Evolutionary conservation across 2,888 invertebrate species (phyloP), one percentile per base, ranked within the genome.

Genomic region (Coleophora deauratella): DNA sequence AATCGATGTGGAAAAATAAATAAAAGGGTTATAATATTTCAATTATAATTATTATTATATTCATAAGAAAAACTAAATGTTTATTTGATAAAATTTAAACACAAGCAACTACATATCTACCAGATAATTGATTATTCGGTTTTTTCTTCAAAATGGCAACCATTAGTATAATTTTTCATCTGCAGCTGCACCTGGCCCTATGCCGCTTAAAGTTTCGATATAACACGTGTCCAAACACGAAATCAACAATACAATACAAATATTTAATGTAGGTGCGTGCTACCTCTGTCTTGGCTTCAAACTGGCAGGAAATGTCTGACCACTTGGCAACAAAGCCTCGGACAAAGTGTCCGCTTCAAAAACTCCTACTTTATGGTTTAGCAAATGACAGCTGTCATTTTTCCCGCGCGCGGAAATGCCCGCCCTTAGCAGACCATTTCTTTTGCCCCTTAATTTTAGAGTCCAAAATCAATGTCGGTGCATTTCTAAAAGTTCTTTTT

Each of bases 341-440:
- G 45, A 39, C 50, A 46, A 39, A 33, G 45, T 46, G 45, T 41
- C 43, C 43, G 43, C 46, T 46, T 43, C 45, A 47, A 52, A 54
- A 57, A 51, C 41, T 36, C 35, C 39, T 35, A 47, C 38, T 45
- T 48, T 46, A 49, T 46, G 47, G 44, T 42, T 38, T 33, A 36
- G 37, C 36, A 44, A 10, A 44, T 61, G 68, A 66, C 74, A 76
- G 67, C 68, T 75, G 76, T 75, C 75, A 73, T 60, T 62, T 74
- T 70, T 62, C 62, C 64, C 67, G 66, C 64, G 56, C 54, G 54
- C 57, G 40, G 49, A 54, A 50, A 51, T 10, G 31, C 10, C n/a
- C 32, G 12, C n/a, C 37, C 10, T 11, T n/a, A n/a, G 9, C 30
- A 14, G 12, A 13, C 10, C 14, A 31, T n/a, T 30, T 11, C 11